These are phyloP conservation scores for Plebejus argus DNA, from an alignment of 2,888 invertebrate genomes.

Conservation along the genomic window DNA sequence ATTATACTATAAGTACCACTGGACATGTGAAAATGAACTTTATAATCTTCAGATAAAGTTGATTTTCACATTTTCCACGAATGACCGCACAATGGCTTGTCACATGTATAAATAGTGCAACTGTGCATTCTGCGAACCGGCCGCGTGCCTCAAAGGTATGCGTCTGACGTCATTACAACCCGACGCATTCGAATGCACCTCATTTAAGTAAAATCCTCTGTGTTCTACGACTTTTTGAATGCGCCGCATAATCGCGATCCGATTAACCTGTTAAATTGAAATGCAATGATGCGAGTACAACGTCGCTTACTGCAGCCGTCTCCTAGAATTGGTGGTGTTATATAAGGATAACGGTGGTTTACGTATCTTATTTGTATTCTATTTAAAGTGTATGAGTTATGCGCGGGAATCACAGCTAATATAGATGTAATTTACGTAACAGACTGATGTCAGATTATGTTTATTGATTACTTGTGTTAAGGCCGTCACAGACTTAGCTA, in stretches of 20 bases:
- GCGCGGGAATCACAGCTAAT: conserved; percentile 49
- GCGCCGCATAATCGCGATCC: conserved; percentile 41
- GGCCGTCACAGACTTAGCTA: too few species aligned
- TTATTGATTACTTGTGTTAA: neutral
- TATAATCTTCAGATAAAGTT: conserved; percentile 43
- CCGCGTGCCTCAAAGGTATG: conserved; percentile 70
- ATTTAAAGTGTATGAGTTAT: conserved; percentile 52
- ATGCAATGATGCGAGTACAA: conserved; percentile 45
- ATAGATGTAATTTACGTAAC: conserved; percentile 42
- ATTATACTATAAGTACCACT: conserved; percentile 36
- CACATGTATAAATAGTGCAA: conserved; percentile 70
- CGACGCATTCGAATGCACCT: conserved; percentile 42
- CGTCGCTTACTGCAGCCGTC: conserved; percentile 40
- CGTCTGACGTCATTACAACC: conserved; percentile 64
- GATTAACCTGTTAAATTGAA: conserved; percentile 50
- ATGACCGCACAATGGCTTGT: conserved; percentile 45
- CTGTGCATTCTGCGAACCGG: conserved; percentile 67
- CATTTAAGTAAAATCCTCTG: conserved; percentile 36
- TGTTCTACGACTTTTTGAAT: conserved; percentile 37
- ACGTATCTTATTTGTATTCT: conserved; percentile 54
- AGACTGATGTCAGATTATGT: conserved; percentile 41
- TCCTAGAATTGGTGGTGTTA: conserved; percentile 42
- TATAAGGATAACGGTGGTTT: conserved; percentile 55
- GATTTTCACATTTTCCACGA: conserved; percentile 39
- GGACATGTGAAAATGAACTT: conserved; percentile 37